These are phyloP conservation scores for Xestia rhomboidea DNA, from an alignment of 2,888 invertebrate species.

Conservation along the genomic window DNA sequence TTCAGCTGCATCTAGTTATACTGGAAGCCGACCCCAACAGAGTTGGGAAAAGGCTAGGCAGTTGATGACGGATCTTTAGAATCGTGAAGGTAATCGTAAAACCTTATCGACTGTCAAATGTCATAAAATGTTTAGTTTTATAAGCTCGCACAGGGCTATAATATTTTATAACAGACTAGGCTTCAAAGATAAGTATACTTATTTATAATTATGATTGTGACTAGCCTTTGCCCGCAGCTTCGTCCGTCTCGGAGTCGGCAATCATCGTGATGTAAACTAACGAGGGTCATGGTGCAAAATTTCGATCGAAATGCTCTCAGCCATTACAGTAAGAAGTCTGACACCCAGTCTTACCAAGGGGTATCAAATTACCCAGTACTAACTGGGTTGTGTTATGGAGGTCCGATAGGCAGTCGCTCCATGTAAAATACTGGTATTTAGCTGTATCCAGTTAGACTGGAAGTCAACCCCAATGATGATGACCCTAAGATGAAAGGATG, in stretches of 20 bases:
- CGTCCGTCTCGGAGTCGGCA: neutral
- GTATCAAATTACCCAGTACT: neutral
- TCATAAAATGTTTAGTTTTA: slow-evolving; percentile 7
- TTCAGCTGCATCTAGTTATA: no score
- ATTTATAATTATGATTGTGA: neutral
- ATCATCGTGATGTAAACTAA: no score
- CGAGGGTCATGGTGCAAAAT: neutral
- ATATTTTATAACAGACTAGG: slow-evolving; percentile 10
- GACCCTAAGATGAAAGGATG: no score
- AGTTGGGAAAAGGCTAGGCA: no score
- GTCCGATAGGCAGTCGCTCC: no score
- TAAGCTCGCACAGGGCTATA: neutral
- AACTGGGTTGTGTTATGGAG: no score
- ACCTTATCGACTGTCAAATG: slow-evolving; percentile 4
- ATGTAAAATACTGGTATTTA: no score
- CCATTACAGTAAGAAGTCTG: neutral
- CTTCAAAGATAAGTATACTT: neutral
- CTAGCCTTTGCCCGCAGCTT: neutral
- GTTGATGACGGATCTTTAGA: neutral
- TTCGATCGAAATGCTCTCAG: neutral
- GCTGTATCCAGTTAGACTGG: no score
- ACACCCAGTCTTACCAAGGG: neutral
- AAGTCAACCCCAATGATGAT: no score
- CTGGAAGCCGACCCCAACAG: no score
- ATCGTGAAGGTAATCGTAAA: neutral